phyloP scores from a whole-genome alignment of 2,113 vertebrate species.

The Miniopterus natalensis region DNA sequence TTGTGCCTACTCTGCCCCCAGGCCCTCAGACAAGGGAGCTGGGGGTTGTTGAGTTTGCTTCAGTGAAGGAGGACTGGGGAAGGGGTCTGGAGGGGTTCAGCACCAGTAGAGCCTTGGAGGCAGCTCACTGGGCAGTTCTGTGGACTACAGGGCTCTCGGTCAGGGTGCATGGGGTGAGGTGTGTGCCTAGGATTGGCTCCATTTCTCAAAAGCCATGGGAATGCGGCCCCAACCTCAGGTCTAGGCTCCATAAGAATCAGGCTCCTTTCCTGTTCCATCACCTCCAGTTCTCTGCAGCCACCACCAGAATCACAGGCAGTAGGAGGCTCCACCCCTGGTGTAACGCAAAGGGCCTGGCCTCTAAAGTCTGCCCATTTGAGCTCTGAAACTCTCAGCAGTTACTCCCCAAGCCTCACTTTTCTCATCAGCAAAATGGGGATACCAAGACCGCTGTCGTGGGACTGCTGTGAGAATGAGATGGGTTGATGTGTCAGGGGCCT shows the following conservation, averaged over 20 bases:
- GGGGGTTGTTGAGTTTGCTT: not conserved
- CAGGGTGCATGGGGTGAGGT: not conserved
- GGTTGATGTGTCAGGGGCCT: no score
- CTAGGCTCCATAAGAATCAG: not conserved
- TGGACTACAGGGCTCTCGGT: not conserved
- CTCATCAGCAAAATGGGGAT: not conserved
- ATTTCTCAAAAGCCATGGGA: not conserved
- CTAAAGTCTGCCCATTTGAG: not conserved
- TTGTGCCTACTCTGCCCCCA: not conserved
- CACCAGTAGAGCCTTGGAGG: fast-evolving
- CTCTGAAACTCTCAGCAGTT: not conserved
- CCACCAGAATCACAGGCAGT: fast-evolving
- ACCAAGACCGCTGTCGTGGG: fast-evolving
- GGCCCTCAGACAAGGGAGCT: not conserved
- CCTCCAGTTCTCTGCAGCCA: not conserved
- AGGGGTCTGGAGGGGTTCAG: no score
- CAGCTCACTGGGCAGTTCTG: not conserved
- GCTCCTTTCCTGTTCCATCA: not conserved
- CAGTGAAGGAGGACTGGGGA: not conserved
- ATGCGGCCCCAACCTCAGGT: not conserved
- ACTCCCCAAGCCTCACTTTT: not conserved
- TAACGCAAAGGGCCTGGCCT: not conserved
- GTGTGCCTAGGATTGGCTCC: not conserved
- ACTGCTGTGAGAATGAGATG: not conserved
- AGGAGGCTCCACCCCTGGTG: not conserved